A percentile compares a stretch with the other conserved stretches of the same genome.
Conservation (phyloP, 2,113 vertebrate species). For the Indicator indicator region DNA sequence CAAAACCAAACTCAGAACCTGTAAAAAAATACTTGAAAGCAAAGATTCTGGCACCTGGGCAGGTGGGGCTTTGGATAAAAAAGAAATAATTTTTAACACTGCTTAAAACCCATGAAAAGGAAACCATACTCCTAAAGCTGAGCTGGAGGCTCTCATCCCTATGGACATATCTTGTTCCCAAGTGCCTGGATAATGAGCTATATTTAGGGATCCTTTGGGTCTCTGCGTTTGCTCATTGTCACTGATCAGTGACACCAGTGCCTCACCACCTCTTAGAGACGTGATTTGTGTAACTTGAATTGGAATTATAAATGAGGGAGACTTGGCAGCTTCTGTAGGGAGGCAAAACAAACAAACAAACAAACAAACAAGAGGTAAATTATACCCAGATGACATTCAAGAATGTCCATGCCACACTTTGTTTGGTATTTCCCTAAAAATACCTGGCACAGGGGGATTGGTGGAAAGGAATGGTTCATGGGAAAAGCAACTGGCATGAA, state of each 20-base stretch:
- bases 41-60: not conserved
- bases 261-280: not conserved
- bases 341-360: not conserved
- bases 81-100: not conserved
- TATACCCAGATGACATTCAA: not conserved
- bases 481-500: not conserved
- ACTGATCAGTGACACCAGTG: not conserved
- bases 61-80: not conserved
- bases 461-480: not conserved
- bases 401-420: not conserved
- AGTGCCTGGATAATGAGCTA: slow-evolving; percentile 11
- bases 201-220: slow-evolving; percentile 28
- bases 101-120: not conserved
- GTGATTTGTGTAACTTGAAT: not conserved
- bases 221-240: slow-evolving; percentile 36
- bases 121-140: not conserved
- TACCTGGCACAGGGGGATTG: not conserved
- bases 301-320: not conserved
- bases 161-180: not conserved
- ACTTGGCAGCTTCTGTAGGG: not conserved
- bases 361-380: not conserved
- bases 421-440: not conserved
- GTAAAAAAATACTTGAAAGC: not conserved
- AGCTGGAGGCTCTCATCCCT: not conserved
- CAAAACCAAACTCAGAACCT: not conserved